phyloP scores from a whole-genome alignment of 2,797 vertebrate species.

The Apogon hyalosoma region DNA sequence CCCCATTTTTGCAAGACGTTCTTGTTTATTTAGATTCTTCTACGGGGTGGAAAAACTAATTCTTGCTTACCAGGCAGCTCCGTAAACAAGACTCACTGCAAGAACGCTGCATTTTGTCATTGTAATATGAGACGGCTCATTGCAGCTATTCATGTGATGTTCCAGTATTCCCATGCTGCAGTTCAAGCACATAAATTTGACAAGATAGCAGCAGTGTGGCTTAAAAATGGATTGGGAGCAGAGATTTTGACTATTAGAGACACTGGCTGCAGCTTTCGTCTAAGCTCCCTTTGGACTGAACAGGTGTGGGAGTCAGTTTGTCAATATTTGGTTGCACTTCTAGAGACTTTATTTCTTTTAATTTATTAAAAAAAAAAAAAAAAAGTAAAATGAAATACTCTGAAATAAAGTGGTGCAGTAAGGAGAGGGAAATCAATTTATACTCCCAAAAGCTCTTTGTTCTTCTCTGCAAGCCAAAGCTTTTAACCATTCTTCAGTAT shows the following conservation, averaged over 20 bases:
- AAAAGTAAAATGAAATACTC: conserved; percentile 18
- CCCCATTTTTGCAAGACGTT: conserved; percentile 33
- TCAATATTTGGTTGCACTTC: conserved; percentile 37
- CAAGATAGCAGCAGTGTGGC: conserved; percentile 41
- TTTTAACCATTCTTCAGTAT: neutral
- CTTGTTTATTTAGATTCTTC: conserved; percentile 46
- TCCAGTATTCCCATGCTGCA: conserved; percentile 31
- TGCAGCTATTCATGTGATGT: conserved; percentile 47
- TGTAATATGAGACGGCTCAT: conserved; percentile 48
- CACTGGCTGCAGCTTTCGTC: conserved; percentile 38
- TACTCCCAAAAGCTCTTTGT: conserved; percentile 10
- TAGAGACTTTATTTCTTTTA: conserved; percentile 4
- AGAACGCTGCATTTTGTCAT: conserved; percentile 49
- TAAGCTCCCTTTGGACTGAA: conserved; percentile 25
- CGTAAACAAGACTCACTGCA: conserved; percentile 47
- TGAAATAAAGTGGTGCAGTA: conserved; percentile 19
- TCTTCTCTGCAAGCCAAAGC: conserved; percentile 12
- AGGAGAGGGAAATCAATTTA: conserved; percentile 29
- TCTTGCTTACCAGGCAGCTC: conserved; percentile 51
- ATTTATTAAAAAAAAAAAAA: conserved; percentile 6
- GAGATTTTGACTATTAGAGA: conserved; percentile 23
- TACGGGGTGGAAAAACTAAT: conserved; percentile 27
- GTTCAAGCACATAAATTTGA: conserved; percentile 37
- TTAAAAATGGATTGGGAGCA: conserved; percentile 34
- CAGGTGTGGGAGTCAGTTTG: conserved; percentile 30